Base-by-base conservation (phyloP, 2,797 vertebrate species). In the Lithobates pipiens region DNA sequence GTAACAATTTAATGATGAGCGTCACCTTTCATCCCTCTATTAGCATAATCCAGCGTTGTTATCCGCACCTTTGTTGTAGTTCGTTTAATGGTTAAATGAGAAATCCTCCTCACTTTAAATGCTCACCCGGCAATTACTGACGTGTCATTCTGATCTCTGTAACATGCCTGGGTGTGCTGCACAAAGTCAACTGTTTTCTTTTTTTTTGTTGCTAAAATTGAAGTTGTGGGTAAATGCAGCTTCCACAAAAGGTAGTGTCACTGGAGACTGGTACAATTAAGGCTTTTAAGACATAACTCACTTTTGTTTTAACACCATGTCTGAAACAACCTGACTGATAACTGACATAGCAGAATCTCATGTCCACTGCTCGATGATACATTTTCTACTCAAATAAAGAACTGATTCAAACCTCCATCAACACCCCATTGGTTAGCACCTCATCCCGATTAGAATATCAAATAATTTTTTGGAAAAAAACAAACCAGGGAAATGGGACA, bases 11-110 rank as follows among this genome's bases (percentile, higher is more conserved):
- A 61, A 76, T 76, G 16, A 57, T 25, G 29, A 69, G 25, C 5
- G 32, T 70, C 29, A 70, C 27, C 54, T 61, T 75, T 39, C 61
- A 65, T 78, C 57, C 25, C 10, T 29, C n/a, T 23, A 78, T 78
- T 67, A 68, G 29, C 1, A 23, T 67, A 78, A 78, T 39, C 54
- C 61, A 15, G 76, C 76, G 15, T 63, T 18, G 65, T 27, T 67
- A 39, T 18, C 54, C 54, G 21, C 21, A n/a, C 21, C 18, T 61
- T 9, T 23, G 18, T 15, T 29, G 77, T 29, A 50, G 29, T 23
- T 23, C 77, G 21, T 25, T 7, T 16, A 13, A 50, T 68, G 15
- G 27, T 23, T 73, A 27, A 39, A 63, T 32, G 70, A 27, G 69
- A 63, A 50, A 42, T 54, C 50, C 13, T 73, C 61, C 50, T 63